Evolutionary conservation across 2,797 vertebrate species (phyloP), one percentile per base, ranked within the genome.

Genomic region (Chloroceryle amazona): DNA sequence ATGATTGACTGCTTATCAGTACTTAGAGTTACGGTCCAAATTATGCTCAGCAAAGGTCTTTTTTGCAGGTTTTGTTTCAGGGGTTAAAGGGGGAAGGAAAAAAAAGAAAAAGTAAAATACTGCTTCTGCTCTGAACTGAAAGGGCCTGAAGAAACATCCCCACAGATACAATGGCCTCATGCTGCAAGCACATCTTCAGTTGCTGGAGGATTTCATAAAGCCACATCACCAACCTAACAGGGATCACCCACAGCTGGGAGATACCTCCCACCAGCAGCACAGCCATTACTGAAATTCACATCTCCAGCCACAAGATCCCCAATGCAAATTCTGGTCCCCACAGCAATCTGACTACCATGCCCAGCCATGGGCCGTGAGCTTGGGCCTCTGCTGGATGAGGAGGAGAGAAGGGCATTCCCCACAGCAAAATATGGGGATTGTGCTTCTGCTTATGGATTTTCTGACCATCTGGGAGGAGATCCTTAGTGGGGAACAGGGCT

Each of bases 121-220:
- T 4, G 16, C 8, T 39, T 65, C 22, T 78, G 22, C 20, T 35
- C 31, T 46, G 68, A 62, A 54, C 18, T 49, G 62, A 78, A 74
- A 63, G 13, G 9, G 18, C 5, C 37, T 28, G 7, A n/a, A 9
- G 29, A 88, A 70, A 57, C 9, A 41, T 6, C 29, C 39, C 31
- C 2, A 1, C 0, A 0, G 5, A 19, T 55, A 15, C 47, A 44
- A 9, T 0, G 2, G n/a, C n/a, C n/a, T 76, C 3, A 0, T 49
- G 37, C 46, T 54, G 14, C 8, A 29, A 42, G 60, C 54, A 23
- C 29, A 13, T 15, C 33, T 81, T 22, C 63, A 52, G 54, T 16
- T 75, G 33, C 9, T 22, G 26, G 6, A 61, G 25, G 6, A 63
- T 55, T 74, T 81, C 52, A 57, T 52, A 86, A 65, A 79, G 22